Evolutionary conservation across 2,888 invertebrate genomes (phyloP).

Genomic region (Athetis lepigone): DNA sequence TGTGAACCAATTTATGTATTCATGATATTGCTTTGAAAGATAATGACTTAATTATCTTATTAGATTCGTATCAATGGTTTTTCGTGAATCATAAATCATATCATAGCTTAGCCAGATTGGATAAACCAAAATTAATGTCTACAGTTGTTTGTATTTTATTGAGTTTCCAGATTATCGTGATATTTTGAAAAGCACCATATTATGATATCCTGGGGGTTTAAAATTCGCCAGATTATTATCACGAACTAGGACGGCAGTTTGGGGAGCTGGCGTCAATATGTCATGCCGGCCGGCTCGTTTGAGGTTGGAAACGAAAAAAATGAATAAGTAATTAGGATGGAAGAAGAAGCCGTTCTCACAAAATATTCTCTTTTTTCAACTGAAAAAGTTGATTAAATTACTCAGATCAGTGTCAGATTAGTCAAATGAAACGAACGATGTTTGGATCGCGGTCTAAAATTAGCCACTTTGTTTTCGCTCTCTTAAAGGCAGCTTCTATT

Average conservation of each 20-base stretch:
- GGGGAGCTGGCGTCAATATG: constrained; percentile 50
- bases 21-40: constrained; percentile 6
- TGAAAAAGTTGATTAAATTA: constrained; percentile 51
- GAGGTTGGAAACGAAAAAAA: constrained; percentile 51
- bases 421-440: constrained; percentile 11
- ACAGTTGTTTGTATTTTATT: constrained; percentile 26
- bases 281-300: constrained; percentile 44
- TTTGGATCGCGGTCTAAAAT: constrained; percentile 6
- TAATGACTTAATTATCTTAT: constrained; percentile 12
- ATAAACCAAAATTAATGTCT: constrained; percentile 3
- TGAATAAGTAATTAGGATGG: constrained; percentile 61
- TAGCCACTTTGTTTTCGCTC: constrained; percentile 5
- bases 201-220: constrained; percentile 28
- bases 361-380: constrained; percentile 41
- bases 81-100: not conserved
- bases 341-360: constrained; percentile 33
- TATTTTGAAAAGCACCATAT: constrained; percentile 32
- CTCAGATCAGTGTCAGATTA: constrained; percentile 36
- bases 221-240: constrained; percentile 57
- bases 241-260: constrained; percentile 34
- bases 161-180: constrained; percentile 1
- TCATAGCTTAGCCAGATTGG: not conserved
- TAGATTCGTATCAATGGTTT: not conserved
- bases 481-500: not conserved
- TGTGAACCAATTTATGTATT: constrained; percentile 1